phyloP scores from a whole-genome alignment of 2,113 vertebrate genomes.

The Aspiorhynchus laticeps region DNA sequence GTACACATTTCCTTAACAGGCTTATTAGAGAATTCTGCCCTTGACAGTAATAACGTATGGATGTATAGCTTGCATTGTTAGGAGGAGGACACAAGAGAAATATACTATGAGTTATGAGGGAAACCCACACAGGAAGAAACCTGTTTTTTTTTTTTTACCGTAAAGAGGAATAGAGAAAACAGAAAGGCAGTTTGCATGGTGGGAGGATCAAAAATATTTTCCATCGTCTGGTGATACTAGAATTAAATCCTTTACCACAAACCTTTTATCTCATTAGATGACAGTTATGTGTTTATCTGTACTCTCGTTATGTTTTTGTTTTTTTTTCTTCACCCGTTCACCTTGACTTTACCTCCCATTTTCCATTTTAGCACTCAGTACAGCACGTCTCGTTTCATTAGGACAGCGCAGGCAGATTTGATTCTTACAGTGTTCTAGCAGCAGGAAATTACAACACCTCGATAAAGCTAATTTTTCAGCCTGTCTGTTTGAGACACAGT shows the following conservation, averaged over 20 bases:
- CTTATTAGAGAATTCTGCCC: conserved; percentile 41
- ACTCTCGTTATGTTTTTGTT: not conserved
- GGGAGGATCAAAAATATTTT: conserved; percentile 32
- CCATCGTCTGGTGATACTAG: not conserved
- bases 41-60: conserved; percentile 11
- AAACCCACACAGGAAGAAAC: not conserved
- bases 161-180: not conserved
- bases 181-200: not conserved
- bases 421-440: conserved; percentile 1
- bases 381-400: not conserved
- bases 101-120: not conserved
- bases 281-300: conserved; percentile 9
- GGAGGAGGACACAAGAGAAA: not conserved
- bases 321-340: not conserved
- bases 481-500: conserved; percentile 16
- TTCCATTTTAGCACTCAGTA: not conserved
- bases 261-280: not conserved
- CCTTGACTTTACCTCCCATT: not conserved
- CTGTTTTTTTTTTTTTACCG: not conserved
- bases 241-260: conserved; percentile 9
- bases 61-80: conserved; percentile 3
- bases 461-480: conserved; percentile 23
- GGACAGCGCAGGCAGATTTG: not conserved
- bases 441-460: conserved; percentile 24
- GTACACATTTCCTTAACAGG: conserved; percentile 27